phyloP scores from a whole-genome alignment of 2,888 invertebrate genomes.

The Drosophila dives region DNA sequence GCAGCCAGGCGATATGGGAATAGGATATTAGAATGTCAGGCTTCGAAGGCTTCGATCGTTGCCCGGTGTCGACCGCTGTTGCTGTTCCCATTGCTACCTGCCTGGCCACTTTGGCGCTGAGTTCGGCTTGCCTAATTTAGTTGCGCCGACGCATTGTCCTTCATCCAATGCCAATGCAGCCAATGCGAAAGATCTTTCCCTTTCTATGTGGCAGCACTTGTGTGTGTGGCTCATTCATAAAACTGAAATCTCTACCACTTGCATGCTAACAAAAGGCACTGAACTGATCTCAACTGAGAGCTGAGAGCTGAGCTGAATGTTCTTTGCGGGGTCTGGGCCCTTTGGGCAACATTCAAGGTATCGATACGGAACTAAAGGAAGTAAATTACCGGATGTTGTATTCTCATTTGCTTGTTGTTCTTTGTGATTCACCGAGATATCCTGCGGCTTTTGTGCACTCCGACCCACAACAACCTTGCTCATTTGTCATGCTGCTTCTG shows the following conservation, averaged over 20 bases:
- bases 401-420: conserved; percentile 79
- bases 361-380: conserved; percentile 82
- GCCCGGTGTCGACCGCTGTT: not conserved
- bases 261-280: conserved; percentile 56
- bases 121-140: conserved; percentile 81
- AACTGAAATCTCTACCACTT: conserved; percentile 69
- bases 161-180: conserved; percentile 17
- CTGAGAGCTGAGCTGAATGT: conserved; percentile 41
- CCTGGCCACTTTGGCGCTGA: conserved; percentile 65
- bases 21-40: conserved; percentile 68
- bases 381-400: conserved; percentile 84
- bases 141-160: conserved; percentile 69
- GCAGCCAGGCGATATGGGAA: conserved; percentile 68
- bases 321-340: conserved; percentile 23
- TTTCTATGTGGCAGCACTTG: conserved; percentile 40
- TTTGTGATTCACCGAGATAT: conserved; percentile 70
- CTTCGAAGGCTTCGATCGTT: conserved; percentile 19
- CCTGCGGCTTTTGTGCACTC: conserved; percentile 69
- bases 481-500: conserved; percentile 55
- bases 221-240: conserved; percentile 67
- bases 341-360: conserved; percentile 47
- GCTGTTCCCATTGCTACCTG: conserved; percentile 54
- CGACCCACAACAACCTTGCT: conserved; percentile 59
- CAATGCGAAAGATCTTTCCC: conserved; percentile 11
- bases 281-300: conserved; percentile 50